Percentiles rank a stretch among this genome's conserved stretches.
Evolutionary conservation across 2,113 vertebrate genomes (phyloP).

Genomic region (Astur gentilis): DNA sequence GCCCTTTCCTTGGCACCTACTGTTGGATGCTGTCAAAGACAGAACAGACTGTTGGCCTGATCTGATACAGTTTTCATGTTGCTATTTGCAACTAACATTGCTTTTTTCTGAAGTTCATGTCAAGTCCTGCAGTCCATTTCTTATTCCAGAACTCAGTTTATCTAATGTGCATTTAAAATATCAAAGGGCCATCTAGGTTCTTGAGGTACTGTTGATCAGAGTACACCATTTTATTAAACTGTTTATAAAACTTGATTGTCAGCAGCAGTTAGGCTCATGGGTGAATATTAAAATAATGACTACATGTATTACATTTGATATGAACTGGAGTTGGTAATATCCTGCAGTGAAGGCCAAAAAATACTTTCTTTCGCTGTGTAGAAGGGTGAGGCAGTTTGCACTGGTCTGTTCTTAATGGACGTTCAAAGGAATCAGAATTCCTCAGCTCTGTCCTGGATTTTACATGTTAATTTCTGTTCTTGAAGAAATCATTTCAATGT

Average conservation of each 20-base stretch:
- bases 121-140: background rate
- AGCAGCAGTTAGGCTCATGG: background rate
- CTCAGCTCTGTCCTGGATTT: background rate
- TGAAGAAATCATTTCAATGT: background rate
- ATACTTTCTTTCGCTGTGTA: background rate
- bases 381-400: background rate
- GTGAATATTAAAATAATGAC: background rate
- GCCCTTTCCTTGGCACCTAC: background rate
- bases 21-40: background rate
- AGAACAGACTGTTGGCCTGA: background rate
- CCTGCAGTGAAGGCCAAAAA: background rate
- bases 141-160: background rate
- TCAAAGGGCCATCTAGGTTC: background rate
- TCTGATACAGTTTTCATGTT: background rate
- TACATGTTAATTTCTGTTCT: background rate
- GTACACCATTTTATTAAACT: background rate
- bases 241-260: background rate
- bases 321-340: background rate
- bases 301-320: background rate
- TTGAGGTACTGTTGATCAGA: background rate
- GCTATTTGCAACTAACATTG: background rate
- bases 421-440: background rate
- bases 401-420: background rate
- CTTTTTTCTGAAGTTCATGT: background rate
- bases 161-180: fast-evolving